Evolutionary conservation across 2,888 invertebrate genomes (phyloP).

Genomic region (Ectemnius lituratus): DNA sequence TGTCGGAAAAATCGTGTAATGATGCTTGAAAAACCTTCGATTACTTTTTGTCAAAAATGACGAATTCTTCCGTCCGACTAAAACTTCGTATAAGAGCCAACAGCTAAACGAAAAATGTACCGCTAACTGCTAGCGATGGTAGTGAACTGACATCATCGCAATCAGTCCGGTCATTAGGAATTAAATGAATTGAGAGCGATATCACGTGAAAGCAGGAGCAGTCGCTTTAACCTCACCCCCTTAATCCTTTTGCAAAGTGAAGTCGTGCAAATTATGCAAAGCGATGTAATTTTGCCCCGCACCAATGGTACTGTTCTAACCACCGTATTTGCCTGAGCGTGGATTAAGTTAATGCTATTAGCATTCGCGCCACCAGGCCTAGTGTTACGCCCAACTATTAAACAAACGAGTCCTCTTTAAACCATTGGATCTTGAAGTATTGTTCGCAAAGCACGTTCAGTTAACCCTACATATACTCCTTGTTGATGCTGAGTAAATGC

Average conservation of each 20-base stretch:
- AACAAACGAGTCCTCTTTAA: neutral
- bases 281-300: conserved; percentile 15
- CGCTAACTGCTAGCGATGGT: too few relatives aligned
- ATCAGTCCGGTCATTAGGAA: neutral
- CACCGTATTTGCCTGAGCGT: conserved; percentile 38
- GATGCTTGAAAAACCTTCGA: too few relatives aligned
- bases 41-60: too few relatives aligned
- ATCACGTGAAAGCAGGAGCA: neutral
- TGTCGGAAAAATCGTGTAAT: too few relatives aligned
- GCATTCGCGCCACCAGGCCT: conserved; percentile 6
- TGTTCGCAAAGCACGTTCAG: neutral
- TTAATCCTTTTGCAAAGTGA: conserved; percentile 39
- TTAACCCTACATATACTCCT: neutral
- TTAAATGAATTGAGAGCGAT: neutral
- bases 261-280: conserved; percentile 37
- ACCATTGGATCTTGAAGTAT: neutral
- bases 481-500: neutral
- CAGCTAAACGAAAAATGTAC: too few relatives aligned
- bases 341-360: conserved; percentile 33
- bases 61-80: too few relatives aligned
- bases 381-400: neutral
- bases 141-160: too few relatives aligned
- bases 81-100: too few relatives aligned
- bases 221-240: conserved; percentile 19
- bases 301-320: conserved; percentile 16